Base-by-base conservation (phyloP, 2,113 vertebrate species). In the Puma concolor region DNA sequence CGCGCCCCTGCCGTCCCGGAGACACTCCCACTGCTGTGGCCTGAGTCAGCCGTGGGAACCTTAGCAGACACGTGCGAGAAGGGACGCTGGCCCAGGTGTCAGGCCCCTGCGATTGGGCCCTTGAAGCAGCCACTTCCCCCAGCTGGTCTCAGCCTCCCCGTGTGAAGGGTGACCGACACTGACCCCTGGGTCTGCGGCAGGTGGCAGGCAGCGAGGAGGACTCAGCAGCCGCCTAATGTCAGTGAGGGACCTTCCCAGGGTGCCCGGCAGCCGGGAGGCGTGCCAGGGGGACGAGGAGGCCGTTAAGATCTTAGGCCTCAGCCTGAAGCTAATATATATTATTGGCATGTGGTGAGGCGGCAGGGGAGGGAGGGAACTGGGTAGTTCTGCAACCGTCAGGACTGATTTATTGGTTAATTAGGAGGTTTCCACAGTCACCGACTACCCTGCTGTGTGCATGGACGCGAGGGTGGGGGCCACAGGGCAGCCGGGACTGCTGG, bases 351-450 rank as follows among this genome's bases (percentile, higher is more conserved):
- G 50, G 74, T 7, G 64, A 44, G 38, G 52, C 48, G 44, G 52
- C 38, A 36, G n/a, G 38, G 76, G 48, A 84, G 88, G 50, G 88
- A 23, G n/a, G 66, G 44, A 86, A 50, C 71, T 41, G 57, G 57
- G 36, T 11, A 27, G 87, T 80, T 81, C 67, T 60, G 69, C 92
- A 95, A 74, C 94, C 82, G 69, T 17, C 3, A 6, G 80, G 88
- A 54, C 94, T 97, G 96, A 97, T 97, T 96, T 92, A 91, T 97
- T 88, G 97, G 95, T 82, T 98, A 90, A 94, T 97, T 96, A 94
- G 94, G 87, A 88, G 76, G 33, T 97, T 97, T 92, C 92, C 41
- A 66, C 67, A 83, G 97, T 67, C 79, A 50, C 79, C 23, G 71
- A n/a, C 81, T 41, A 96, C 21, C 91, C 67, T 44, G 96, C 91